These are phyloP conservation scores for Scrobipalpa atriplicella DNA, from an alignment of 2,888 invertebrate genomes.

Conservation along the genomic window DNA sequence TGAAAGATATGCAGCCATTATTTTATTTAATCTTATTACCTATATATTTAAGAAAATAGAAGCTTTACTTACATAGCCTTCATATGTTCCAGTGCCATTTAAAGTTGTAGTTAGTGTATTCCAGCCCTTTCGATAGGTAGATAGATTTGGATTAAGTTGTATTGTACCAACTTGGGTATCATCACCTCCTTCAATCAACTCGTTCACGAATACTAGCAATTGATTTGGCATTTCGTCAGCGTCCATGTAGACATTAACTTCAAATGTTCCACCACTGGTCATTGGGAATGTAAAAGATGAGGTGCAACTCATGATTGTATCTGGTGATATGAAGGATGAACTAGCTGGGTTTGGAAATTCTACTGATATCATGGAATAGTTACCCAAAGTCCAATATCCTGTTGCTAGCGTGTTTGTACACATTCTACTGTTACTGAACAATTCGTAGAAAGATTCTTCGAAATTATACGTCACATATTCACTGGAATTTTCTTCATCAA, in stretches of 20 bases:
- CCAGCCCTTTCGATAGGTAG: conserved; percentile 44
- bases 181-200: conserved; percentile 33
- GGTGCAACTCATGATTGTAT: conserved; percentile 39
- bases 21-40: not conserved
- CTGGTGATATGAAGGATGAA: conserved; percentile 44
- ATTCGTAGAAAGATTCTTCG: conserved; percentile 21
- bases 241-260: conserved; percentile 53
- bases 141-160: conserved; percentile 22
- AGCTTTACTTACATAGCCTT: conserved; percentile 11
- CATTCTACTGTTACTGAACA: conserved; percentile 44
- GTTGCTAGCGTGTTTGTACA: conserved; percentile 35
- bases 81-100: conserved; percentile 7
- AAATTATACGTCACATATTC: conserved; percentile 16
- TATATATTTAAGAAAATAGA: not conserved
- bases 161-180: conserved; percentile 34
- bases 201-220: conserved; percentile 48
- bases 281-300: conserved; percentile 46
- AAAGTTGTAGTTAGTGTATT: conserved; percentile 33
- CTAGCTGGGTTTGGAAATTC: conserved; percentile 43
- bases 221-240: conserved; percentile 40
- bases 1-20: too few relatives aligned
- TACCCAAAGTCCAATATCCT: conserved; percentile 45
- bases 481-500: not conserved
- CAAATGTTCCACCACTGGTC: conserved; percentile 47
- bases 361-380: conserved; percentile 41